Base-by-base conservation (phyloP, 2,888 invertebrate genomes). In the Sipha maydis region DNA sequence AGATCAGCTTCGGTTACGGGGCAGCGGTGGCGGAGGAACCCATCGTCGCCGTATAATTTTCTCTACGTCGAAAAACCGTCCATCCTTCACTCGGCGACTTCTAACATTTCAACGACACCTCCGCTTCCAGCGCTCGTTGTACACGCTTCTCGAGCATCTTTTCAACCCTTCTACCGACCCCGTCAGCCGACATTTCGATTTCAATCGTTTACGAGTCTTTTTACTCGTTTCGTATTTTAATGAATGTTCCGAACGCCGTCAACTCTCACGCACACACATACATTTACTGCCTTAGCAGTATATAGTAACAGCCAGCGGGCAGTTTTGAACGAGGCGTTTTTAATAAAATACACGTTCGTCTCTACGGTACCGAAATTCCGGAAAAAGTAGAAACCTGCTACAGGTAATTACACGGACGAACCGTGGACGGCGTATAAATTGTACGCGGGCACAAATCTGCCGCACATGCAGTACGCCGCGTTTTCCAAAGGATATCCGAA, bases 161-260 rank as follows among this genome's bases (percentile, higher is more conserved):
- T 48, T 21, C n/a, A 73, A 80, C 76, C 56, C 41, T 82, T 82
- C 75, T 19, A n/a, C 8, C 48, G 5, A 48, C 11, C 14, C n/a
- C 56, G 17, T 34, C 67, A 1, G 1, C 34, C 28, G 61, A 41
- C 82, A 76, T 88, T 88, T 80, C 61, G 86, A 82, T 80, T 88
- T 75, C 88, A 75, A 88, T 82, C 77, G 41, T 77, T n/a, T 19
- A 8, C 67, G 19, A 28, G 85, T 48, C 69, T 28, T 73, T 61
- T n/a, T 28, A 38, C 31, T 54, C 54, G 61, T 85, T 41, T 38
- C 73, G 31, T 31, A 38, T 76, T 88, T 82, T 88, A 88, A 88
- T 88, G 88, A 88, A 88, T 14, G 14, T 88, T 88, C n/a, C 67
- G 41, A 38, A 80, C 31, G 31, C 34, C 19, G 21, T 14, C 25